A percentile compares a stretch with the other conserved stretches of the same genome.
Conservation (phyloP, 2,888 invertebrate species). For the Mimas tiliae region DNA sequence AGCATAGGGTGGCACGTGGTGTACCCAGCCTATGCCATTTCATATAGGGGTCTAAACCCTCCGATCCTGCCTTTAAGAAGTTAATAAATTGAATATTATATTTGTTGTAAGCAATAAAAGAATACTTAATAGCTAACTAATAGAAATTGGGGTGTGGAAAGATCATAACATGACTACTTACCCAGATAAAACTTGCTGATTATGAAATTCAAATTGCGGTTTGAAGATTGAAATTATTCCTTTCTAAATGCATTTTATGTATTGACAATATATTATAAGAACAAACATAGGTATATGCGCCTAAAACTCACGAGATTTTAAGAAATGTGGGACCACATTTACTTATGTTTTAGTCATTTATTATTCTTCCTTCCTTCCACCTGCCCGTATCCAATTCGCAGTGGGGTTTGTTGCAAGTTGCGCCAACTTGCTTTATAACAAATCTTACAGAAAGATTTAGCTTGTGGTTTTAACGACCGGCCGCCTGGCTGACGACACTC, state of each 20-base stretch:
- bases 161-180: not conserved
- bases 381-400: too few species aligned
- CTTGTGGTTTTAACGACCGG: too few species aligned
- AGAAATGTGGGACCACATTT: too few species aligned
- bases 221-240: not conserved
- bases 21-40: constrained; percentile 53
- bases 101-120: constrained; percentile 28
- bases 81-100: constrained; percentile 53
- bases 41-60: constrained; percentile 52
- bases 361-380: too few species aligned
- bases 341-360: too few species aligned
- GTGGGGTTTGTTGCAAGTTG: too few species aligned
- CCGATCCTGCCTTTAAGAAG: constrained; percentile 49
- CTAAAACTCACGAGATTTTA: too few species aligned
- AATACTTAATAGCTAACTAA: constrained; percentile 12
- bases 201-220: not conserved
- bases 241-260: not conserved
- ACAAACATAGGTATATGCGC: too few species aligned
- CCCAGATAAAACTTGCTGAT: not conserved
- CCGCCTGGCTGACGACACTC: too few species aligned
- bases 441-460: too few species aligned
- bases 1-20: constrained; percentile 60
- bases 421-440: too few species aligned
- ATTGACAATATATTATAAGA: too few species aligned
- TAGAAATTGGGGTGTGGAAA: constrained; percentile 3